Base-by-base conservation (phyloP, 1,140 invertebrate genomes). In the Lasioglossum albipes region DNA sequence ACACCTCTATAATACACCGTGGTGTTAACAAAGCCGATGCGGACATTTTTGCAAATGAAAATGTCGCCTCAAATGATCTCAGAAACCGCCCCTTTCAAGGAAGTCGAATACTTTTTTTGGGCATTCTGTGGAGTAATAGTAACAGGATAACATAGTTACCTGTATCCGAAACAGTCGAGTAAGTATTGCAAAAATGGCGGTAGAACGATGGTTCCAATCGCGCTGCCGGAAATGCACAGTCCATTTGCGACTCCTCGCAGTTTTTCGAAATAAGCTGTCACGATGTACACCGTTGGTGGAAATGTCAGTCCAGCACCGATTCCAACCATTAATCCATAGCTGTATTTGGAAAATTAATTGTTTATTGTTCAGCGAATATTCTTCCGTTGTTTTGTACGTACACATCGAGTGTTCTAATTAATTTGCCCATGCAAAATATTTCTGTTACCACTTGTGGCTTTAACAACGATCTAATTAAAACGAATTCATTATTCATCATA, bases 231-330 rank as follows among this genome's bases (percentile, higher is more conserved):
- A 90, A 97, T 97, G 87, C 97, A 97, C 9, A 98, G 94, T 0
- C 97, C 97, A 91, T 97, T 98, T 18, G 97, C 97, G 18, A 98
- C 92, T 6, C 97, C 97, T 64, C 97, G 94, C n/a, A 95, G 93
- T 73, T 95, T 95, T 7, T 96, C 95, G 90, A 98, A 98, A 89
- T 98, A 98, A 62, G 96, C 95, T 4, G 96, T 97, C 49, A 97
- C 97, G 82, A 98, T 97, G 88, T 97, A 97, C 20, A 98, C 96
- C 0, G 97, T 97, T n/a, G 97, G 97, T 12, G 97, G 96, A 91
- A 97, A 97, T 0, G 96, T 95, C 42, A 97, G 91, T 0, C 96
- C 96, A 9, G 96, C 96, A 6, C 96, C 96, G 61, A 95, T 95
- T 31, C 96, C 96, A 16, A 97, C 96, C 90, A 97, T 94, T 6